Percentiles rank a stretch among this genome's conserved stretches.
These are phyloP conservation scores for Dryobates pubescens DNA, from an alignment of 2,797 vertebrate genomes.

Conservation along the genomic window DNA sequence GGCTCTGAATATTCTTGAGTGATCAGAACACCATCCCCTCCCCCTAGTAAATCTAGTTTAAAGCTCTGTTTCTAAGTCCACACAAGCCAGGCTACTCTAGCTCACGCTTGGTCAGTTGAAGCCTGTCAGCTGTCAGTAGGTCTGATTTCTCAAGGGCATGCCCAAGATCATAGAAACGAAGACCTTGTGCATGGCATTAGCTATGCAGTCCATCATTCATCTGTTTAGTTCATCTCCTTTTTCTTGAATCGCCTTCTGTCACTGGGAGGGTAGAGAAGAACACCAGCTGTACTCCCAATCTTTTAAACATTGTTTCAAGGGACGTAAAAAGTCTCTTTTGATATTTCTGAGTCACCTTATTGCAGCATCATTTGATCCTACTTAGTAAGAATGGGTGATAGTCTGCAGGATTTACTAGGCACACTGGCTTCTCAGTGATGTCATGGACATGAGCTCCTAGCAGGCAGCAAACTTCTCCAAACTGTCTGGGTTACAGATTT, in stretches of 20 bases:
- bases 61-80: neutral
- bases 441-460: no score
- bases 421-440: neutral
- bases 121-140: neutral
- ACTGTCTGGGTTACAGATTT: neutral
- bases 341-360: neutral
- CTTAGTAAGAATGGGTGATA: neutral
- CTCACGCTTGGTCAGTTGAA: neutral
- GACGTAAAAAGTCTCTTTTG: neutral
- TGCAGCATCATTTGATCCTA: neutral
- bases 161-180: neutral
- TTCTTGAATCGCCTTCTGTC: neutral
- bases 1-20: neutral
- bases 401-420: fast-evolving
- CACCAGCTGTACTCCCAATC: neutral
- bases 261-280: neutral
- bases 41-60: neutral
- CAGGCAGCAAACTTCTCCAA: neutral
- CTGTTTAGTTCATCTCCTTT: neutral
- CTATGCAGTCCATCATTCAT: neutral
- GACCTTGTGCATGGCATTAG: neutral
- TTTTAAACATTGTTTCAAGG: neutral
- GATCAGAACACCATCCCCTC: neutral
- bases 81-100: neutral
- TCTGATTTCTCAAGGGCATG: neutral